Evolutionary conservation across 2,113 vertebrate genomes (phyloP), one percentile per base, ranked within the genome.

Genomic region (Pogona vitticeps): DNA sequence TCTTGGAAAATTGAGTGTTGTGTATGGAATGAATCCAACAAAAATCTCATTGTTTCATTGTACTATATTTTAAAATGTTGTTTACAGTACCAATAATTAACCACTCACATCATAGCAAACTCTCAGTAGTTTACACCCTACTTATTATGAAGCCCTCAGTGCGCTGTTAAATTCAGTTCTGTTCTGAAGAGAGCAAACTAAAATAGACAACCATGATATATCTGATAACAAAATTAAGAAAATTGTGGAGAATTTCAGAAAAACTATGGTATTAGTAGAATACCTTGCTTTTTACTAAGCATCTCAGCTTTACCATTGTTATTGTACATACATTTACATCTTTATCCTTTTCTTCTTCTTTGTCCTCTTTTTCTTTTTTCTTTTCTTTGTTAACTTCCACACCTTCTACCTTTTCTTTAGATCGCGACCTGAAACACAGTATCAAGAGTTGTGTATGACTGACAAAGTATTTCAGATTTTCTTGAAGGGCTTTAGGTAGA

Each of bases 351-450:
- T 99, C 98, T 82, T 99, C 98, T 65, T 99, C 99, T 89, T 99
- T 98, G 86, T 99, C 98, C 14, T 99, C 98, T 92, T 99, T 99
- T 81, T 98, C 94, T 93, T 99, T 99, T 93, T 99, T 99, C 97
- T 99, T 99, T 18, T 99, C 99, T 88, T 97, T 96, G 56, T 95
- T 86, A 90, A 96, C 93, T 56, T 99, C 98, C 6, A 96, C 86
- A 31, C 88, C 95, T 33, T 99, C 98, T 68, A 95, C 93, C 91
- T 97, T 98, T 93, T 99, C 98, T 89, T 98, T 99, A 92, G 98
- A 99, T 81, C 97, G 80, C 77, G 88, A 86, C 78, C 88, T 79
- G 71, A 81, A 88, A 86, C 7, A 88, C 31, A 31, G 33, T 15
- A 36, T 65, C 42, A 76, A 82, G 23, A 52, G 17, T 17, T 75